phyloP scores from a whole-genome alignment of 92 coral and sea anemone genomes.

The Porites rus region DNA sequence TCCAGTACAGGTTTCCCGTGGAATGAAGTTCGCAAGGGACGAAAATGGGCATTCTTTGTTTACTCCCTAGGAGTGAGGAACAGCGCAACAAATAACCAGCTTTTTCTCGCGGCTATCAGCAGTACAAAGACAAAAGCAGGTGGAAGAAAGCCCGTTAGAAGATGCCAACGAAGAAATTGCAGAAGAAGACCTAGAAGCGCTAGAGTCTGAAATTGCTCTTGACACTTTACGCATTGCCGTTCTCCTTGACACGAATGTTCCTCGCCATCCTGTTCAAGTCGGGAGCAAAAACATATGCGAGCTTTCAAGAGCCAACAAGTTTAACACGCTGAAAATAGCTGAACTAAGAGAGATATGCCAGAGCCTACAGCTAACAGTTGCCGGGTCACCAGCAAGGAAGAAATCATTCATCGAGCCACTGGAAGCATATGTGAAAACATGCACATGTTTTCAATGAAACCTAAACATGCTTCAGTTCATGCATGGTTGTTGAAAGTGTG shows the following conservation, averaged over 20 bases:
- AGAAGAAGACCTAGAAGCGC: constrained; percentile 26
- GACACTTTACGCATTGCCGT: constrained; percentile 12
- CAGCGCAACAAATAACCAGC: constrained; percentile 32
- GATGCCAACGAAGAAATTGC: too few species aligned
- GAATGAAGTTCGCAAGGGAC: constrained; percentile 46
- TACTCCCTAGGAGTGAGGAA: constrained; percentile 52
- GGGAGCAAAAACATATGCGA: constrained; percentile 40
- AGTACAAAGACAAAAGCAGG: constrained; percentile 22
- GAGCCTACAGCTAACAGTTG: background rate
- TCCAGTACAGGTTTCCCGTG: constrained; percentile 46
- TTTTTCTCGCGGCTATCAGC: constrained; percentile 42
- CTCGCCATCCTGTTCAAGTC: constrained; percentile 32
- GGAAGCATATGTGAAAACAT: constrained; percentile 17
- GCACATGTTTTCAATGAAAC: constrained; percentile 25
- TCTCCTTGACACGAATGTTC: constrained; percentile 15
- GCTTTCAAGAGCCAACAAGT: constrained; percentile 3
- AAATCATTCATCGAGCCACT: constrained; percentile 38
- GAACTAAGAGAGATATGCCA: constrained; percentile 34
- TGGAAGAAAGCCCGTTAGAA: background rate
- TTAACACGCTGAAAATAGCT: constrained; percentile 23
- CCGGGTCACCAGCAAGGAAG: constrained; percentile 36
- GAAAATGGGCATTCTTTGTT: constrained; percentile 15
- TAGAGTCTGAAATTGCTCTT: constrained; percentile 26
- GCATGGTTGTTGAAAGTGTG: background rate
- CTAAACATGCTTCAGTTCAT: background rate